Conservation (phyloP, 2,113 vertebrate genomes). For the Pomatostomus ruficeps region DNA sequence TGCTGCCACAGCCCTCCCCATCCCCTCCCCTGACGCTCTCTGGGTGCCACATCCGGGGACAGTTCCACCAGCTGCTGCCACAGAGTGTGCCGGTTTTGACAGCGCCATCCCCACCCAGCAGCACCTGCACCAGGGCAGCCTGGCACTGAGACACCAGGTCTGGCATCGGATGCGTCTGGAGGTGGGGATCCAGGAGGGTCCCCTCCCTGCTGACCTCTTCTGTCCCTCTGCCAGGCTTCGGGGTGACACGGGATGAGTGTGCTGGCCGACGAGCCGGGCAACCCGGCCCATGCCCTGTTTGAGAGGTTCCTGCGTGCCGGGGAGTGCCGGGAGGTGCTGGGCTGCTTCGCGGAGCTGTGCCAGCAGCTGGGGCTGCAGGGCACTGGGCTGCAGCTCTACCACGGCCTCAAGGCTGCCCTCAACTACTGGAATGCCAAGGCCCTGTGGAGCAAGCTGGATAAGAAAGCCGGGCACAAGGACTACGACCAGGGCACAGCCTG, state of each 20-base stretch:
- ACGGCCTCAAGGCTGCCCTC: conserved; percentile 81
- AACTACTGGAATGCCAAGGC: conserved; percentile 96
- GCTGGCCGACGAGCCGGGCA: conserved; percentile 8
- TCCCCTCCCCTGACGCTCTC: neutral
- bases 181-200: neutral
- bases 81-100: accelerated
- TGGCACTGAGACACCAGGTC: neutral
- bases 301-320: conserved; percentile 82
- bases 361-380: conserved; percentile 73
- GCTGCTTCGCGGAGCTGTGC: conserved; percentile 80
- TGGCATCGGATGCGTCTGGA: neutral
- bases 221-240: neutral
- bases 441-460: conserved; percentile 90
- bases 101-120: neutral
- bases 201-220: neutral
- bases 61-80: neutral
- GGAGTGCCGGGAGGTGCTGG: conserved; percentile 79
- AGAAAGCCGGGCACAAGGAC: conserved; percentile 78
- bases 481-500: conserved; percentile 86
- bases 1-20: neutral
- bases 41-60: neutral
- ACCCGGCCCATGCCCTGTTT: conserved; percentile 78
- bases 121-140: neutral
- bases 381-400: conserved; percentile 77
- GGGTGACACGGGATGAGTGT: neutral